Evolutionary conservation across 2,113 vertebrate genomes (phyloP).

Genomic region (Mesembrinibis cayennensis): DNA sequence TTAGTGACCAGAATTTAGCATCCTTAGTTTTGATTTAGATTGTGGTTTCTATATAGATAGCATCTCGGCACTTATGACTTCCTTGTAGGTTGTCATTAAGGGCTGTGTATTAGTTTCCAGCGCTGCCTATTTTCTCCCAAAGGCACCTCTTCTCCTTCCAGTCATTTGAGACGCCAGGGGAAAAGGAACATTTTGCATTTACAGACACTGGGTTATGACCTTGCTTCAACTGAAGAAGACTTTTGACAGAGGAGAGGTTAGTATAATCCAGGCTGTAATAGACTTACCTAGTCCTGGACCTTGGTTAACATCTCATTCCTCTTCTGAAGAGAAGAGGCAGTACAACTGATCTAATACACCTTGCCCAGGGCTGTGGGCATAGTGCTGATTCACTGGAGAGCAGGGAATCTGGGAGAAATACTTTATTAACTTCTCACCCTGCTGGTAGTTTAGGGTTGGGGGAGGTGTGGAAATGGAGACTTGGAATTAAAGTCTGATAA

Average conservation of each 20-base stretch:
- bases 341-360: not conserved
- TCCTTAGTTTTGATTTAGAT: not conserved
- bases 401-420: not conserved
- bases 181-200: not conserved
- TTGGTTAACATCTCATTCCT: not conserved
- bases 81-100: not conserved
- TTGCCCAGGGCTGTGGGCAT: not conserved
- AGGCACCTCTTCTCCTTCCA: not conserved
- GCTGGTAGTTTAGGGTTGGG: not conserved
- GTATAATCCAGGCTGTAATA: not conserved
- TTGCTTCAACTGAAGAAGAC: not conserved
- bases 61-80: not conserved
- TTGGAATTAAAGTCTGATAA: conserved; percentile 50
- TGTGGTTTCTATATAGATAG: not conserved
- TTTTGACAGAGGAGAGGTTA: not conserved
- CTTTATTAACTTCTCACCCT: conserved; percentile 17
- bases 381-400: not conserved
- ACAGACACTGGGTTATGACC: not conserved
- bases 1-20: not conserved
- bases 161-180: not conserved
- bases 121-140: not conserved
- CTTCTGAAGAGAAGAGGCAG: not conserved
- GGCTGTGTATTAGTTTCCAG: not conserved
- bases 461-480: not conserved
- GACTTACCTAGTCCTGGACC: not conserved